These are phyloP conservation scores for Hydrozoanthus gracilis DNA, from an alignment of 92 coral and sea anemone species.

Conservation along the genomic window DNA sequence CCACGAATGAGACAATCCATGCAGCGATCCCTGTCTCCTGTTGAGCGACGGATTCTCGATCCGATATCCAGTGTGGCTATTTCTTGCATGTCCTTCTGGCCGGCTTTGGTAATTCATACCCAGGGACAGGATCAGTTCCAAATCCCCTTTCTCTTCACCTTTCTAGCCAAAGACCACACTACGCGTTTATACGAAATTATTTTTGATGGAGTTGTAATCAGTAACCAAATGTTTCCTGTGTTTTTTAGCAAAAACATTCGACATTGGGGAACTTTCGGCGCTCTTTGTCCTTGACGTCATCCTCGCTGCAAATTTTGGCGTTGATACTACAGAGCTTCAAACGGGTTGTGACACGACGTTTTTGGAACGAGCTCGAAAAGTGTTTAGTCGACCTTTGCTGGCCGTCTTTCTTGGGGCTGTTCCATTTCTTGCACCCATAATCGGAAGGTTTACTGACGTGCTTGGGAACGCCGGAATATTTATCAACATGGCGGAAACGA, in stretches of 20 bases:
- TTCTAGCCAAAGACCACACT: too few relatives aligned
- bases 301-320: constrained; percentile 65
- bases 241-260: constrained; percentile 49
- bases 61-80: too few relatives aligned
- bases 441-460: constrained; percentile 55
- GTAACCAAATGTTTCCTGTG: background rate
- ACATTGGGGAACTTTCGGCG: constrained; percentile 41
- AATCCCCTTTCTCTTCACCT: too few relatives aligned
- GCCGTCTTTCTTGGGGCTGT: constrained; percentile 34
- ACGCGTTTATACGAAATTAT: too few relatives aligned
- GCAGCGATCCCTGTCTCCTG: too few relatives aligned
- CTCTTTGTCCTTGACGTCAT: constrained; percentile 66
- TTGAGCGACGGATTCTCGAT: too few relatives aligned
- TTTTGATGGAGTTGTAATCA: too few relatives aligned
- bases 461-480: constrained; percentile 68
- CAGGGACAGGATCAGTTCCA: too few relatives aligned
- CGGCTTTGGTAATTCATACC: too few relatives aligned
- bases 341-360: constrained; percentile 43
- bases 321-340: constrained; percentile 63
- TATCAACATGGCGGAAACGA: constrained; percentile 54
- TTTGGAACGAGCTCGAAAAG: constrained; percentile 44
- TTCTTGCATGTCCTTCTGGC: too few relatives aligned
- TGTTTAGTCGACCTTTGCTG: constrained; percentile 62
- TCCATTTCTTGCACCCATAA: constrained; percentile 47
- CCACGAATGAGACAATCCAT: too few relatives aligned